Conservation (phyloP, 53 echinoderm and acorn worm genomes). For the Luidia sarsii region DNA sequence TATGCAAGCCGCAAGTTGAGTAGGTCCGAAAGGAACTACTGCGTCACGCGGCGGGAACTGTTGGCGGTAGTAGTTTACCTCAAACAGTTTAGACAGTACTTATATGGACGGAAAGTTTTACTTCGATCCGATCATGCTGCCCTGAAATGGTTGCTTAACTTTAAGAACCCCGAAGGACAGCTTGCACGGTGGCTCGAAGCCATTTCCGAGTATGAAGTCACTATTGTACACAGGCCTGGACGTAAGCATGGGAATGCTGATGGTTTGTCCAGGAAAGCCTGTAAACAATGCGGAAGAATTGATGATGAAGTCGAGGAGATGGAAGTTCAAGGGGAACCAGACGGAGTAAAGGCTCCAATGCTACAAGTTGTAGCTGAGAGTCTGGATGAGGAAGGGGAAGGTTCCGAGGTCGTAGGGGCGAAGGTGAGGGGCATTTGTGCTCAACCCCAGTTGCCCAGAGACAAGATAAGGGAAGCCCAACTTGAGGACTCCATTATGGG, state of each 20-base stretch:
- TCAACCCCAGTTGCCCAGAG: not conserved
- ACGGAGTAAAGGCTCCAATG: no score
- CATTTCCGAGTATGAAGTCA: not conserved
- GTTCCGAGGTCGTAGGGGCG: not conserved
- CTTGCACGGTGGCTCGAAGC: slow-evolving; percentile 69
- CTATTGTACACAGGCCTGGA: not conserved
- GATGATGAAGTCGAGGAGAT: not conserved
- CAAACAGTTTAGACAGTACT: slow-evolving; percentile 21
- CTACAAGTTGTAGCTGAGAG: no score
- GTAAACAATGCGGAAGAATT: not conserved
- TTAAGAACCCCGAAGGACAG: slow-evolving; percentile 20
- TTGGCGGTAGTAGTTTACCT: not conserved
- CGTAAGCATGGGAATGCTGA: not conserved
- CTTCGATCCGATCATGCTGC: not conserved
- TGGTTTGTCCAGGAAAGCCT: not conserved
- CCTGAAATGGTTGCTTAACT: not conserved
- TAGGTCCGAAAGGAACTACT: not conserved
- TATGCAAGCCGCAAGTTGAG: not conserved
- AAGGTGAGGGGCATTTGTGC: not conserved
- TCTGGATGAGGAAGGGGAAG: no score
- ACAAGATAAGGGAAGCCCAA: slow-evolving; percentile 35
- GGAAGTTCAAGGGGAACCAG: not conserved
- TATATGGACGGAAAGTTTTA: slow-evolving; percentile 4
- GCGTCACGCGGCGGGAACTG: not conserved
- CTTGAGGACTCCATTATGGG: slow-evolving; percentile 5